Evolutionary conservation across 2,797 vertebrate genomes (phyloP), one percentile per base, ranked within the genome.

Genomic region (Myotis vivesi): DNA sequence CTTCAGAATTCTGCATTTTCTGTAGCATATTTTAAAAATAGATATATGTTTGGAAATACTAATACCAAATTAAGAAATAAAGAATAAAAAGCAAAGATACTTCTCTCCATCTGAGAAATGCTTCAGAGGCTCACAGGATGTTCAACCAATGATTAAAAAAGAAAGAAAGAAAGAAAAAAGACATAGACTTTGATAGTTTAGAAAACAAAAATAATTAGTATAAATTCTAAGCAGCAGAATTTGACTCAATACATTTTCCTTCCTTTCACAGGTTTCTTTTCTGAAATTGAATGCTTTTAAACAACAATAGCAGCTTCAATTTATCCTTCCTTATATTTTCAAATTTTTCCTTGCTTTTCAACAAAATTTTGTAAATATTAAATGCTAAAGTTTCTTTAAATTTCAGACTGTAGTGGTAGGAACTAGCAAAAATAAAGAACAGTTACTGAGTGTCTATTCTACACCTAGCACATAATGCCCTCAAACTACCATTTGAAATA

Each of bases 51-150:
- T 87, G 59, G 28, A 95, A 95, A 94, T 87, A 92, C 9, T 88
- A 95, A 94, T 53, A 95, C 28, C 41, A 94, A 89, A 33, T 84
- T 79, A 92, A 81, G 51, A 94, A 92, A 92, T 68, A 91, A 92
- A 83, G 25, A 68, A 80, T 23, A 76, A 82, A 69, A 33, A 89
- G 77, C 12, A 73, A 30, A 86, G 6, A 91, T 91, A 94, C 30
- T 79, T 92, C 49, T 20, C 38, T 81, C 17, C 12, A 85, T 72
- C 16, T 84, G 41, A 92, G 68, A 89, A 87, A 77, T 53, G 19
- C 49, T 93, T 95, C 66, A 94, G 33, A 71, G 10, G n/a, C 11
- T 30, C 80, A 94, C 38, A 95, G 79, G 22, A 93, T 92, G 38
- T 89, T 87, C 38, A 75, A 89, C 4, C 30, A 94, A 75, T 73